These are phyloP conservation scores for Pseudomyrmex concolor DNA, from an alignment of 1,140 invertebrate species.

Conservation along the genomic window DNA sequence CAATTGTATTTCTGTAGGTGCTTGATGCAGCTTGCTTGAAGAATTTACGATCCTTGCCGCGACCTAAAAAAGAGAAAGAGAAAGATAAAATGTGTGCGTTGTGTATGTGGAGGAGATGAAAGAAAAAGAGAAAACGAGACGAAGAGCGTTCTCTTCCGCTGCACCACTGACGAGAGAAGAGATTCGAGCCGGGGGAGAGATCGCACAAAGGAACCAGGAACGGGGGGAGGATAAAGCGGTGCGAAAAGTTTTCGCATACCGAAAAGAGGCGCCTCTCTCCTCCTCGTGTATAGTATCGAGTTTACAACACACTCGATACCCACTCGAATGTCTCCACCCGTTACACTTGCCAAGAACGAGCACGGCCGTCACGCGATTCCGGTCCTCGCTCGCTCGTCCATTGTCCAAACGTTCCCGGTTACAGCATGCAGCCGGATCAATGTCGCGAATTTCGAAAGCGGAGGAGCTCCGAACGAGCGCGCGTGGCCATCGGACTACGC, in stretches of 20 bases:
- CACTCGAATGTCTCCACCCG: conserved; percentile 30
- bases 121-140: background rate
- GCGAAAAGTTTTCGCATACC: conserved; percentile 57
- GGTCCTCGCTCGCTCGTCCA: conserved; percentile 37
- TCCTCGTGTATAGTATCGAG: background rate
- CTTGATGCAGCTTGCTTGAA: conserved; percentile 29
- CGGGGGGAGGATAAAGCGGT: conserved; percentile 24
- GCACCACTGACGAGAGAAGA: conserved; percentile 11
- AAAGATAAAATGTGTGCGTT: background rate
- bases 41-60: conserved; percentile 41
- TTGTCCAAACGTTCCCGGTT: conserved; percentile 40
- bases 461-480: background rate
- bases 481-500: background rate
- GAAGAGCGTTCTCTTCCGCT: conserved; percentile 34
- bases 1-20: conserved; percentile 24
- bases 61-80: background rate
- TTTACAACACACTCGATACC: conserved; percentile 31
- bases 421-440: conserved; percentile 31
- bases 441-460: conserved; percentile 43
- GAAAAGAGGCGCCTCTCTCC: background rate
- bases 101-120: background rate
- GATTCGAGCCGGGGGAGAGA: conserved; percentile 20
- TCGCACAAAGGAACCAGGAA: conserved; percentile 49
- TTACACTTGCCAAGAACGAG: conserved; percentile 21
- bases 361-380: background rate